These are phyloP conservation scores for Sesia apiformis DNA, from an alignment of 2,888 invertebrate species.

Conservation along the genomic window DNA sequence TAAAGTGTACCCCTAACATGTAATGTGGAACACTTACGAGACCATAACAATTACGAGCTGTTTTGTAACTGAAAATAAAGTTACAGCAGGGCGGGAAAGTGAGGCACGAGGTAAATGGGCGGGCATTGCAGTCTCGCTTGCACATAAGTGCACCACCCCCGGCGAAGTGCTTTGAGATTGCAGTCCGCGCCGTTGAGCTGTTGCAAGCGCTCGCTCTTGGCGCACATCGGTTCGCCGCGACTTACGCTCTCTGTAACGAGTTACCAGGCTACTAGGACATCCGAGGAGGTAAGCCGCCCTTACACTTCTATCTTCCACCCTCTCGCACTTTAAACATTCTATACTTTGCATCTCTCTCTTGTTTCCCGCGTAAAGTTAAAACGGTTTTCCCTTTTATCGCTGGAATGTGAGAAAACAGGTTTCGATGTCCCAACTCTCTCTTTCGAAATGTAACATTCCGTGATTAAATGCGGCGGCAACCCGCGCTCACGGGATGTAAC, in stretches of 20 bases:
- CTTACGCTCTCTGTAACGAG: conserved; percentile 68
- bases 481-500: too few species aligned
- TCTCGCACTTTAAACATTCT: conserved; percentile 30
- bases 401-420: conserved; percentile 70
- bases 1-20: too few species aligned
- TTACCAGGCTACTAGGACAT: conserved; percentile 59
- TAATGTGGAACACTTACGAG: too few species aligned
- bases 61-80: neutral
- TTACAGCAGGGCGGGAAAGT: conserved; percentile 67
- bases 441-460: conserved; percentile 50
- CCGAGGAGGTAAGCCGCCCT: conserved; percentile 55
- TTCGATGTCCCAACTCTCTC: conserved; percentile 67
- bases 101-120: conserved; percentile 69
- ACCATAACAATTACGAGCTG: neutral
- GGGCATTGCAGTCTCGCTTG: conserved; percentile 69
- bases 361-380: conserved; percentile 28
- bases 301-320: conserved; percentile 44
- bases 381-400: conserved; percentile 68
- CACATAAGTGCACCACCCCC: conserved; percentile 68
- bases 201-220: conserved; percentile 49
- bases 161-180: conserved; percentile 42
- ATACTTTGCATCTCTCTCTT: conserved; percentile 37
- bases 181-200: conserved; percentile 51
- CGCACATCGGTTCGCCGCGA: conserved; percentile 30
- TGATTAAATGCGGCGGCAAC: neutral